These are phyloP conservation scores for Chlorocebus sabaeus DNA, from an alignment of 2,113 vertebrate genomes.

Conservation along the genomic window DNA sequence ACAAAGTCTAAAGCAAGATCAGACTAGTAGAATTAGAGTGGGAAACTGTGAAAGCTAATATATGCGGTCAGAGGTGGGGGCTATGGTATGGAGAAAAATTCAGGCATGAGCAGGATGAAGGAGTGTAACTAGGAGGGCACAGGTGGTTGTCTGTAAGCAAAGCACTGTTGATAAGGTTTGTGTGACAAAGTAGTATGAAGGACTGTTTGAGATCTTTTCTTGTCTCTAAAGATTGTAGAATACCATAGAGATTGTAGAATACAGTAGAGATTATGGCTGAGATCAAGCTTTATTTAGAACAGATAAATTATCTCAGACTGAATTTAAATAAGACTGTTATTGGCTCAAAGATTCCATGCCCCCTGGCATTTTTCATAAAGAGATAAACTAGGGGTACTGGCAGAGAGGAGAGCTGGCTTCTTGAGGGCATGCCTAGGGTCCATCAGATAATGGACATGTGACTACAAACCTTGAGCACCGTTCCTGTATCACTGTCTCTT, in stretches of 20 bases:
- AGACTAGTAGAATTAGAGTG: background rate
- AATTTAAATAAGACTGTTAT: background rate
- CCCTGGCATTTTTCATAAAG: constrained; percentile 3
- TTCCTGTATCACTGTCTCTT: background rate
- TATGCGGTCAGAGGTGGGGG: background rate
- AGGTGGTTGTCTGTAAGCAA: background rate
- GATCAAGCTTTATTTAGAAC: background rate
- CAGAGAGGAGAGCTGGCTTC: background rate
- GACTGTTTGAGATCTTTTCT: background rate
- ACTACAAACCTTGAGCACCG: background rate
- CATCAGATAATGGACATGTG: background rate
- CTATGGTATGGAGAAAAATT: background rate
- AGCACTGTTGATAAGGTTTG: background rate
- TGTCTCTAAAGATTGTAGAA: background rate
- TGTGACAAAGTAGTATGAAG: background rate
- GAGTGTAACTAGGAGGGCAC: background rate
- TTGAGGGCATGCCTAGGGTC: background rate
- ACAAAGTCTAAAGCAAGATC: background rate
- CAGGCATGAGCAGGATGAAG: background rate
- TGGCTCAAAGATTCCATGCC: constrained; percentile 12
- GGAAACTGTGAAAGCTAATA: background rate
- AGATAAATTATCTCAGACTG: background rate
- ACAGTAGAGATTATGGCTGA: constrained; percentile 12
- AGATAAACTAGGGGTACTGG: background rate
- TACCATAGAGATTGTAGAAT: background rate